These are phyloP conservation scores for Pangasius djambal DNA, from an alignment of 2,797 vertebrate species.

Conservation along the genomic window DNA sequence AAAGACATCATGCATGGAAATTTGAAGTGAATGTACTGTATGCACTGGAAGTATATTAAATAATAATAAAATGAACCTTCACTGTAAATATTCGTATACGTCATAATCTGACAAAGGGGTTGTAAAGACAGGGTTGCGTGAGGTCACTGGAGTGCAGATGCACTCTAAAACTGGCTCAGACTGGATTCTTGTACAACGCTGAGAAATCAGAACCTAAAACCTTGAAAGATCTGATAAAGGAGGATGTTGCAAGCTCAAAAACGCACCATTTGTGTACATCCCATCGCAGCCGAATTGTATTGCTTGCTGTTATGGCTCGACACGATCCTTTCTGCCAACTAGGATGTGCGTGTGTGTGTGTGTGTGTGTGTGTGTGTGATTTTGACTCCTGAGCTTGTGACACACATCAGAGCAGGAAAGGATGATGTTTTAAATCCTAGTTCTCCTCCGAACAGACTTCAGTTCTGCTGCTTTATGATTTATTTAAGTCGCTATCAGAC, in stretches of 20 bases:
- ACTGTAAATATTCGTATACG: neutral
- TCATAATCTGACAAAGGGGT: neutral
- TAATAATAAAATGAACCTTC: neutral
- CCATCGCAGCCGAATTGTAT: neutral
- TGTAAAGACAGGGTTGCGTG: neutral
- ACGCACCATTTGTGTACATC: neutral
- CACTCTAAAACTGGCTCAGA: neutral
- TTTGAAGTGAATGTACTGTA: neutral
- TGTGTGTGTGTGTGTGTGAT: neutral
- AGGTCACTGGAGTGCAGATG: neutral
- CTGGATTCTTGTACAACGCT: neutral
- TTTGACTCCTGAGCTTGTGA: neutral
- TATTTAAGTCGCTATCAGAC: too few species aligned
- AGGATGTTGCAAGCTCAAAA: neutral
- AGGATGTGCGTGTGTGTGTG: neutral
- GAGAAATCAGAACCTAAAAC: neutral
- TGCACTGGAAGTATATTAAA: neutral
- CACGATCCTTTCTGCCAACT: neutral
- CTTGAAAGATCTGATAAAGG: neutral
- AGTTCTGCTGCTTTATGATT: neutral
- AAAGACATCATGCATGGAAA: neutral
- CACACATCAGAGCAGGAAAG: neutral
- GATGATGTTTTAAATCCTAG: neutral
- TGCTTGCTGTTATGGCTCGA: neutral
- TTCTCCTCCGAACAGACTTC: neutral